A percentile compares a stretch with the other conserved stretches of the same genome.
Evolutionary conservation across 2,113 vertebrate species (phyloP).

Genomic region (Cololabis saira): DNA sequence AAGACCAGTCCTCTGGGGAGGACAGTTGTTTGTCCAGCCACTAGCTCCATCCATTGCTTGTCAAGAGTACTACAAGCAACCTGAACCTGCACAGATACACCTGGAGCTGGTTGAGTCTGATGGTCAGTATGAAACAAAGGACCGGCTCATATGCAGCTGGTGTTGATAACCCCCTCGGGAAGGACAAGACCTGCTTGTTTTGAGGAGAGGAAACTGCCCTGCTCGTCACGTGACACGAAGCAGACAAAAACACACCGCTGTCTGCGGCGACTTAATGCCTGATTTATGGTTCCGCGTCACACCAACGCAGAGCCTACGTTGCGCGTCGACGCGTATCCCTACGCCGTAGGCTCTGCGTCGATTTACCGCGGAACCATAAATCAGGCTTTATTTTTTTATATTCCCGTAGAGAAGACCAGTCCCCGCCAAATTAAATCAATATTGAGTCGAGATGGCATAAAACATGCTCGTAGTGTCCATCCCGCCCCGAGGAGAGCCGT

Average conservation of each 20-base stretch:
- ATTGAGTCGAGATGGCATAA: not conserved
- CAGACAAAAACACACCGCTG: not conserved
- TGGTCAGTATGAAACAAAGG: slow-evolving; percentile 43
- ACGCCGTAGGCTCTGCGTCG: too few species aligned
- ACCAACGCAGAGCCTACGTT: too few species aligned
- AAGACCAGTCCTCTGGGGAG: not conserved
- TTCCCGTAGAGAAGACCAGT: too few species aligned
- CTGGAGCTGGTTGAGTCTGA: slow-evolving; percentile 63
- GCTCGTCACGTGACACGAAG: slow-evolving; percentile 36
- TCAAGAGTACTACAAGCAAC: slow-evolving; percentile 57
- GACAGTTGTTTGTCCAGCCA: slow-evolving; percentile 31
- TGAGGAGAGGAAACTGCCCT: slow-evolving; percentile 18
- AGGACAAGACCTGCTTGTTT: slow-evolving; percentile 5
- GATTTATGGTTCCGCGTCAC: too few species aligned
- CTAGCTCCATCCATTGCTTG: slow-evolving; percentile 61
- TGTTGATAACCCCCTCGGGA: not conserved
- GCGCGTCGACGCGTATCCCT: too few species aligned
- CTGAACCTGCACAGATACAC: slow-evolving; percentile 49
- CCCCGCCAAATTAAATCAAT: not conserved
- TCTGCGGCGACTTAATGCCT: slow-evolving; percentile 4
- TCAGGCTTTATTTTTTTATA: too few species aligned
- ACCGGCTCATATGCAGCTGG: not conserved
- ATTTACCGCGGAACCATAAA: too few species aligned
- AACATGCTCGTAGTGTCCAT: slow-evolving; percentile 46
- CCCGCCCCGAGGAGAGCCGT: slow-evolving; percentile 61